phyloP scores from a whole-genome alignment of 2,797 vertebrate genomes.

The Anabas testudineus region DNA sequence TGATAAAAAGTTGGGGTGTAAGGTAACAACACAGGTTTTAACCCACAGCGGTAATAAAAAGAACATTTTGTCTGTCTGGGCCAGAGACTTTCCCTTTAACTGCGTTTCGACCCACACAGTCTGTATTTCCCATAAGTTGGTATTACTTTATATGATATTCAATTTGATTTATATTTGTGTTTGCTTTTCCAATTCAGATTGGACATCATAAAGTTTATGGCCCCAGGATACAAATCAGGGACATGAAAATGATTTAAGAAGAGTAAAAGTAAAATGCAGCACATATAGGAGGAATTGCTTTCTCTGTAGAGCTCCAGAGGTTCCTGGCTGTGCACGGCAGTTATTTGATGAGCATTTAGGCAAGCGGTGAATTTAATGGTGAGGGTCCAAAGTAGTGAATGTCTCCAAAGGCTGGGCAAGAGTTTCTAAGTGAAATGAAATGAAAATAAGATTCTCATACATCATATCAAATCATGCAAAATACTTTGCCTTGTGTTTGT shows the following conservation, averaged over 20 bases:
- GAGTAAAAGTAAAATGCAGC: constrained; percentile 38
- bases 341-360: constrained; percentile 56
- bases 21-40: constrained; percentile 42
- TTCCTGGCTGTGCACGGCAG: constrained; percentile 37
- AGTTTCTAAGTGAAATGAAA: constrained; percentile 47
- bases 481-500: constrained; percentile 64
- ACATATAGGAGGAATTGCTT: constrained; percentile 11
- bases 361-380: constrained; percentile 47
- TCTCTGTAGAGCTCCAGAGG: constrained; percentile 25
- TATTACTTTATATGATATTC: constrained; percentile 48
- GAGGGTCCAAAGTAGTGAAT: constrained; percentile 13
- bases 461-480: constrained; percentile 63
- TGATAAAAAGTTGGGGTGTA: constrained; percentile 28
- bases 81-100: constrained; percentile 30
- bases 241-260: constrained; percentile 55
- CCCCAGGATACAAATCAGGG: constrained; percentile 32
- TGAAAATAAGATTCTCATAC: constrained; percentile 64
- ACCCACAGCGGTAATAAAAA: constrained; percentile 36
- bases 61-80: constrained; percentile 23
- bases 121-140: constrained; percentile 42
- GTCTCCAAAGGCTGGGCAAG: constrained; percentile 36
- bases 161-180: constrained; percentile 54
- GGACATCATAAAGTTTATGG: constrained; percentile 25
- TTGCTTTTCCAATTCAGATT: constrained; percentile 54
- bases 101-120: constrained; percentile 38